These are phyloP conservation scores for Thunnus albacares DNA, from an alignment of 2,797 vertebrate genomes.

Conservation along the genomic window DNA sequence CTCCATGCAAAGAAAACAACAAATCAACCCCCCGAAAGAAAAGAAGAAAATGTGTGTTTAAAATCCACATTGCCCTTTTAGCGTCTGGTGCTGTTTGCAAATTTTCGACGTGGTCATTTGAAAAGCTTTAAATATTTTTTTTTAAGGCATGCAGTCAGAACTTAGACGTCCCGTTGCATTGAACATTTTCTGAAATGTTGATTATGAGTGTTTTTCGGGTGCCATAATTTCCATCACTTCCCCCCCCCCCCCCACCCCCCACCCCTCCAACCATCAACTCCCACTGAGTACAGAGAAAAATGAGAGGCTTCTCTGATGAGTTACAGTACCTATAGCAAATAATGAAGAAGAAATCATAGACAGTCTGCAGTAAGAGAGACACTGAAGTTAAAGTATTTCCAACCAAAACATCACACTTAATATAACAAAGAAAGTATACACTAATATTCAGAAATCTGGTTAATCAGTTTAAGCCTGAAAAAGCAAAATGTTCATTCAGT, in stretches of 20 bases:
- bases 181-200: conserved; percentile 69
- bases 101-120: conserved; percentile 77
- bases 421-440: conserved; percentile 83
- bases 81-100: conserved; percentile 77
- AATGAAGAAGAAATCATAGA: conserved; percentile 67
- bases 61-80: conserved; percentile 69
- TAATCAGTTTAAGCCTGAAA: conserved; percentile 79
- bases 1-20: conserved; percentile 84
- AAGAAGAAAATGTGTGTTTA: conserved; percentile 60
- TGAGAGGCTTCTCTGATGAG: conserved; percentile 69
- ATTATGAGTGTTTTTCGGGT: conserved; percentile 63
- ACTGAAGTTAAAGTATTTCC: conserved; percentile 77
- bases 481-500: conserved; percentile 77
- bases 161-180: conserved; percentile 75
- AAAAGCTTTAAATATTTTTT: conserved; percentile 66
- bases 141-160: conserved; percentile 83
- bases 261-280: conserved; percentile 51
- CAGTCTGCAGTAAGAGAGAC: conserved; percentile 75
- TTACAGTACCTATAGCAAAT: conserved; percentile 69
- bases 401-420: conserved; percentile 82
- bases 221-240: conserved; percentile 63
- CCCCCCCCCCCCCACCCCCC: too few species aligned
- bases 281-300: conserved; percentile 59
- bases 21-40: conserved; percentile 47
- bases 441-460: conserved; percentile 83